Base-by-base conservation (phyloP, 2,113 vertebrate species). In the Cyanoramphus novaezelandiae region DNA sequence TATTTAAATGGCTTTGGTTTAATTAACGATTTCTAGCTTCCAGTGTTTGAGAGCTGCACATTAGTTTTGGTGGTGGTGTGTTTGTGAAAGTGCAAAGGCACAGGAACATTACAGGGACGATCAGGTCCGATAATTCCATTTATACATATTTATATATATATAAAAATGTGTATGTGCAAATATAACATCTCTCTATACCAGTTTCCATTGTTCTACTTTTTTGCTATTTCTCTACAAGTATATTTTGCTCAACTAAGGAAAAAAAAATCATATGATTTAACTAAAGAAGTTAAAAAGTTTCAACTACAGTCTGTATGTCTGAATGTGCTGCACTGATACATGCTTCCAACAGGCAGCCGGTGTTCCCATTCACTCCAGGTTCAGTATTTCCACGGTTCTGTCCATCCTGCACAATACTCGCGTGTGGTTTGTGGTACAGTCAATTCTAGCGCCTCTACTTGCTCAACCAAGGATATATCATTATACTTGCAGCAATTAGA, bases 401-500 rank as follows among this genome's bases (percentile, higher is more conserved):
- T 11, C 76, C 65, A 24, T 27, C 80, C 63, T 46, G 13, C 17
- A 43, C 39, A 31, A n/a, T 1, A 63, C 17, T 35, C 33, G 1
- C 6, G 28, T 3, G 8, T 6, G 27, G 28, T 11, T 37, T 35
- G 7, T 35, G 46, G 59, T 21, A 10, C 60, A 68, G 41, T 39
- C 78, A 55, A 7, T 81, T 88, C 75, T 33, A 24, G 29, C 21
- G 52, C 39, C 67, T 11, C 44, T 25, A 35, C 50, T 1, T 14
- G 35, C 62, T 88, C 82, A 88, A 82, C 68, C 82, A 57, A 60
- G 68, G 82, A 44, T 90, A 27, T 35, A 17, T 70, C 86, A 53
- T 86, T 86, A 90, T 10, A 49, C 55, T 84, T 6, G 11, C 21
- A 88, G 79, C 90, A 90, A 96, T 93, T 92, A 92, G 69, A 77